Base-by-base conservation (phyloP, 2,888 invertebrate genomes). In the Eupeodes luniger region DNA sequence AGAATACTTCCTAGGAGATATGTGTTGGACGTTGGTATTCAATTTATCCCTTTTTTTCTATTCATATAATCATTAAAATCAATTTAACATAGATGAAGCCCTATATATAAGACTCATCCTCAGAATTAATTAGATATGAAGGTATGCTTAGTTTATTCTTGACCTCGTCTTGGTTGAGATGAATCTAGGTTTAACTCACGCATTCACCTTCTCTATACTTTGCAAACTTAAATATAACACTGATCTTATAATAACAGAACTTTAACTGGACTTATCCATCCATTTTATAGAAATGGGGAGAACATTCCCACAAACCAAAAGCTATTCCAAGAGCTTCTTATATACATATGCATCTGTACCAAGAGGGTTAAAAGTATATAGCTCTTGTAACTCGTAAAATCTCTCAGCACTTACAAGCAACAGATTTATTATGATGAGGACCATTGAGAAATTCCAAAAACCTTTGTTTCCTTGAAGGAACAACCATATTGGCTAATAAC, bases 161-260 rank as follows among this genome's bases (percentile, higher is more conserved):
- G 47, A 40, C 40, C 40, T 40, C 40, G 9, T 27, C 27, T 9
- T 40, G 6, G 40, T 40, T 9, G 4, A 40, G 40, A 9, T 0
- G 2, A 27, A 27, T 1, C 27, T 27, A 27, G 9, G 40, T 19
- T 51, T 36, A 59, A 9, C 34, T 3, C 53, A 36, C 53, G 36
- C 44, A 62, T 62, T 49, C 44, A 81, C 75, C 40, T 40, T 40
- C 40, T 40, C 9, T 76, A 34, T 12, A 59, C 36, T 47, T 47
- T 9, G 51, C 11, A 62, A 84, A 69, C 75, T 55, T 66, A 19
- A 55, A 70, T 70, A 66, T 47, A 78, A 62, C 59, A 81, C 53
- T 77, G 67, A 81, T 81, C 81, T 85, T 81, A 40, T 40, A 85
- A 78, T 74, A 53, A 74, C 67, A 16, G 69, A 85, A 78, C 44